Evolutionary conservation across 1,140 invertebrate species (phyloP).

Genomic region (Euborellia annulipes): DNA sequence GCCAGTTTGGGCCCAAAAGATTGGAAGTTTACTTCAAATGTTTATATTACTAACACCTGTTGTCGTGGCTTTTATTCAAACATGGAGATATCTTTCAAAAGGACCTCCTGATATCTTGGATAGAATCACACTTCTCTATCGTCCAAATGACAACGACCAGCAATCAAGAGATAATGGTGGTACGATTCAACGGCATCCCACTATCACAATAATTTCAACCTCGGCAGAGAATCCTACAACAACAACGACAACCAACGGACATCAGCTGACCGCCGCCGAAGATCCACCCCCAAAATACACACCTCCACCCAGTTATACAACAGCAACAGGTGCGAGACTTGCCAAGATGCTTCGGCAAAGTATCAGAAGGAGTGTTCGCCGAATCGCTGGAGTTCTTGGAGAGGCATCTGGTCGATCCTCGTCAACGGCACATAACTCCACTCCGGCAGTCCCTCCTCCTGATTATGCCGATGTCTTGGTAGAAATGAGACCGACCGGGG

Average conservation of each 20-base stretch:
- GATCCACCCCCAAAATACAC: conserved; percentile 87
- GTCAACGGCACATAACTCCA: too few species aligned
- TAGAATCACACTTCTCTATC: conserved; percentile 57
- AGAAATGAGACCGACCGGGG: conserved; percentile 31
- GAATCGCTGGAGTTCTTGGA: conserved; percentile 37
- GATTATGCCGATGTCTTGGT: conserved; percentile 45
- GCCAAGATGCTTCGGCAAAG: conserved; percentile 64
- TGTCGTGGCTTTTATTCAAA: conserved; percentile 60
- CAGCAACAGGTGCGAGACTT: conserved; percentile 64
- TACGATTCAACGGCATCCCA: conserved; percentile 22
- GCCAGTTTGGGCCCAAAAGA: conserved; percentile 56
- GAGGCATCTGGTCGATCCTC: conserved; percentile 20
- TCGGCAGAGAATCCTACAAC: conserved; percentile 17
- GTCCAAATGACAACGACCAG: conserved; percentile 30
- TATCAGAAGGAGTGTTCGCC: conserved; percentile 59
- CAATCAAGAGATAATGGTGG: conserved; percentile 19
- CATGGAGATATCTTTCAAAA: conserved; percentile 60
- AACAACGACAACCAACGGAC: conserved; percentile 7
- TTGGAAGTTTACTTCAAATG: conserved; percentile 60
- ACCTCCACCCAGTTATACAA: conserved; percentile 79
- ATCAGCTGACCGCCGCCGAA: conserved; percentile 34
- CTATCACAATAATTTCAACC: conserved; percentile 21
- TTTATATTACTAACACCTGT: conserved; percentile 60
- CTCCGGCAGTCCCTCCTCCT: conserved; percentile 34
- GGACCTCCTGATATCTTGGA: conserved; percentile 76